Conservation (phyloP, 2,888 invertebrate genomes). For the Idaea dimidiata region DNA sequence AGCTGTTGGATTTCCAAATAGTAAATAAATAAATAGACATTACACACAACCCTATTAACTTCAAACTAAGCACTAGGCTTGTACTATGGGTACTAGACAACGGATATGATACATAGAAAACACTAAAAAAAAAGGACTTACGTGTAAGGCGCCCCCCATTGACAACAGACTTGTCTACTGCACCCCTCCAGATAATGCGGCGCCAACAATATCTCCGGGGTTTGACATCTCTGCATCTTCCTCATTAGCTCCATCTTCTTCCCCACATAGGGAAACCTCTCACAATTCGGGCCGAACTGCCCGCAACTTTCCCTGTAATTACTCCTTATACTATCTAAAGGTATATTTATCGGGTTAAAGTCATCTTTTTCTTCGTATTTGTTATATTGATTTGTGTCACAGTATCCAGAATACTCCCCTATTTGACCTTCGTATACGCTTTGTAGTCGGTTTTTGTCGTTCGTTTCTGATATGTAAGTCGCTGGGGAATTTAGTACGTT, state of each 20-base stretch:
- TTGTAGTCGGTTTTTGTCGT: slow-evolving; percentile 46
- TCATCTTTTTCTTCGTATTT: slow-evolving; percentile 62
- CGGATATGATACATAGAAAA: too few relatives aligned
- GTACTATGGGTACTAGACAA: too few relatives aligned
- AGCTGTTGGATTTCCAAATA: too few relatives aligned
- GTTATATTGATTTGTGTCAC: slow-evolving; percentile 51
- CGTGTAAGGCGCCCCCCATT: slow-evolving; percentile 71
- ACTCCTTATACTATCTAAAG: slow-evolving; percentile 55
- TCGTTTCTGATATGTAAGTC: slow-evolving; percentile 52
- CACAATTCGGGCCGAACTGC: slow-evolving; percentile 59
- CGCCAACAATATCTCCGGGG: slow-evolving; percentile 89
- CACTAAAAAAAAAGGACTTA: slow-evolving; percentile 40
- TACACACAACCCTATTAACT: too few relatives aligned
- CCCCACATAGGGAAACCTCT: slow-evolving; percentile 71
- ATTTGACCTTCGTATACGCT: slow-evolving; percentile 59
- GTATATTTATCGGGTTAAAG: slow-evolving; percentile 56
- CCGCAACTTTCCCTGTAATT: slow-evolving; percentile 52
- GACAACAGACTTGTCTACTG: slow-evolving; percentile 65
- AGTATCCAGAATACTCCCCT: slow-evolving; percentile 56
- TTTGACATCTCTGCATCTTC: slow-evolving; percentile 81
- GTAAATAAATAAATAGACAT: too few relatives aligned
- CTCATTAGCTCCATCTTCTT: slow-evolving; percentile 72
- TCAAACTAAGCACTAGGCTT: too few relatives aligned
- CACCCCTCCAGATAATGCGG: slow-evolving; percentile 85
- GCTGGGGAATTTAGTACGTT: slow-evolving; percentile 63